These are phyloP conservation scores for Bombyx huttoni DNA, from an alignment of 2,888 invertebrate species.

Conservation along the genomic window DNA sequence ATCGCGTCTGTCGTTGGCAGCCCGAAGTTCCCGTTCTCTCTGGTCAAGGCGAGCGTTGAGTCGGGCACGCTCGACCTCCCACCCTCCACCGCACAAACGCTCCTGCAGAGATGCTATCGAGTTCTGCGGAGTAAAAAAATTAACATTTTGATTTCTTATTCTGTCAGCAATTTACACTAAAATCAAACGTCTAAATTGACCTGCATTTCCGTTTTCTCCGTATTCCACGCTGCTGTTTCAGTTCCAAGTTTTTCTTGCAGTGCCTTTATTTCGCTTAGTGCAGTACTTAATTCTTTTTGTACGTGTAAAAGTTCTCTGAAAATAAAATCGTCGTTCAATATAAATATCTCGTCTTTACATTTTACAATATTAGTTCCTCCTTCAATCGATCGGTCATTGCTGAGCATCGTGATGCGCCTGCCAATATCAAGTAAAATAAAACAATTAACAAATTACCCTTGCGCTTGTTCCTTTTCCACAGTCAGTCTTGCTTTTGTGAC, in stretches of 20 bases:
- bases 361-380: too few species aligned
- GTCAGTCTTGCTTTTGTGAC: constrained; percentile 86
- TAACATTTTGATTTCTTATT: too few species aligned
- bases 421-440: too few species aligned
- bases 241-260: constrained; percentile 75
- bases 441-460: constrained; percentile 60
- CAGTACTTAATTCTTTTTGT: constrained; percentile 74
- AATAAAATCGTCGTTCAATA: constrained; percentile 9
- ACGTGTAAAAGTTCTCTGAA: constrained; percentile 74
- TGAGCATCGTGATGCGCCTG: too few species aligned
- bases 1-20: constrained; percentile 82
- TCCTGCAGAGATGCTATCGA: constrained; percentile 61
- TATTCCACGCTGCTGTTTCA: constrained; percentile 79
- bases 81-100: constrained; percentile 64
- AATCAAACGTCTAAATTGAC: constrained; percentile 29
- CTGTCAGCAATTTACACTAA: too few species aligned
- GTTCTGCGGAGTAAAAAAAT: constrained; percentile 20
- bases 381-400: too few species aligned
- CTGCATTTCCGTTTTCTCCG: constrained; percentile 80
- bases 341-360: too few species aligned
- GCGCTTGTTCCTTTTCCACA: constrained; percentile 85
- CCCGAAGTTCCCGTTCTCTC: constrained; percentile 79
- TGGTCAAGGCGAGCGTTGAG: constrained; percentile 81
- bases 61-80: constrained; percentile 78
- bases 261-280: constrained; percentile 76